A percentile compares a stretch with the other conserved stretches of the same genome.
Conservation (phyloP, 2,113 vertebrate species). For the Eulemur rufifrons region DNA sequence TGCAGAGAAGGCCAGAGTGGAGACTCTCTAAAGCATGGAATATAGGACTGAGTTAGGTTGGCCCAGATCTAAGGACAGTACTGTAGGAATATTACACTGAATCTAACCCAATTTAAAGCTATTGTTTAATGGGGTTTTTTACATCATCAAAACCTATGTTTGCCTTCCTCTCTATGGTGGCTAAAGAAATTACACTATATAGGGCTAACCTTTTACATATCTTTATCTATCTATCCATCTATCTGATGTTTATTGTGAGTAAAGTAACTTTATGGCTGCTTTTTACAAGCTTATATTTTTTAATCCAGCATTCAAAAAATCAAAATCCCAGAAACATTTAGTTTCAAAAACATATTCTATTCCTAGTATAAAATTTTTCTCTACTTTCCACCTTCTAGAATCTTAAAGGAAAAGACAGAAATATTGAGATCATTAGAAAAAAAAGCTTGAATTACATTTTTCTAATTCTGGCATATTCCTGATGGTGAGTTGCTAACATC, state of each 20-base stretch:
- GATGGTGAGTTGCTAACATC: background rate
- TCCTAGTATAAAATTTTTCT: background rate
- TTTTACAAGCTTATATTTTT: background rate
- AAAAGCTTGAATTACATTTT: background rate
- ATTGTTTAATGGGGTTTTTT: background rate
- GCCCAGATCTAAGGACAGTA: background rate
- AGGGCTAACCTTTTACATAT: background rate
- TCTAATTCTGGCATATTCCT: background rate
- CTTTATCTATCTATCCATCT: background rate
- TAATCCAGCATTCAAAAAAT: background rate
- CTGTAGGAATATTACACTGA: background rate
- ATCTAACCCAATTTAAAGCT: background rate
- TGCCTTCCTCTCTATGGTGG: background rate
- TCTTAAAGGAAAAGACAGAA: background rate
- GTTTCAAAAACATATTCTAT: background rate
- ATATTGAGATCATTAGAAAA: background rate
- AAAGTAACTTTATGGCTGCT: background rate
- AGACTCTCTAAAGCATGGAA: background rate
- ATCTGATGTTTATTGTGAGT: background rate
- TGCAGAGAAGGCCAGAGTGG: background rate
- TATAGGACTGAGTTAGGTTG: background rate
- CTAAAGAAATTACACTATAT: background rate
- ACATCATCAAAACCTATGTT: background rate
- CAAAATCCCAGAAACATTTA: background rate
- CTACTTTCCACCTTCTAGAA: background rate